Percentiles rank a stretch among this genome's conserved stretches.
These are phyloP conservation scores for Montipora capitata DNA, from an alignment of 92 coral and sea anemone genomes.

Conservation along the genomic window DNA sequence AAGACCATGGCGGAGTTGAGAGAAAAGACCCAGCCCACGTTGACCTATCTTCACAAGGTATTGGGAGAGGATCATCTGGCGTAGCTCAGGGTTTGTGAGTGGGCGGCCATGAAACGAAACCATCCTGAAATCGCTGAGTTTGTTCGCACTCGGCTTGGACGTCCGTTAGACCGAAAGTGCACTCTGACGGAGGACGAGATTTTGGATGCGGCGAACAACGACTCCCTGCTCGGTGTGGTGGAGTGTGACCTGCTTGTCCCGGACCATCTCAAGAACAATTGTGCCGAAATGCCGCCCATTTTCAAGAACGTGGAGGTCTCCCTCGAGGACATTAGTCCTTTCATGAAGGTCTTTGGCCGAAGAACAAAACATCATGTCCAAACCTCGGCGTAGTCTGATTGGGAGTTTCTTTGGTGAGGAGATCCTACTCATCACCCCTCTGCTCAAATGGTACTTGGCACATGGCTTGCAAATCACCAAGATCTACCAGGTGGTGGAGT, in stretches of 20 bases:
- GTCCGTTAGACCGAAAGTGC: too few relatives aligned
- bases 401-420: constrained; percentile 39
- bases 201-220: constrained; percentile 1
- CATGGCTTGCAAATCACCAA: constrained; percentile 53
- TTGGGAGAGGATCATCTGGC: constrained; percentile 9
- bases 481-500: constrained; percentile 44
- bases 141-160: constrained; percentile 11
- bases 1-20: constrained; percentile 29
- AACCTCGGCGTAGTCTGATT: too few relatives aligned
- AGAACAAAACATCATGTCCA: constrained; percentile 21
- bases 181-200: too few relatives aligned
- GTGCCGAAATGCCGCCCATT: constrained; percentile 52
- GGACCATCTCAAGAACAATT: constrained; percentile 34
- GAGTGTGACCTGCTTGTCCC: constrained; percentile 73
- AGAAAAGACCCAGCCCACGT: constrained; percentile 24
- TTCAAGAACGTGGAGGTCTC: constrained; percentile 49
- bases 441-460: constrained; percentile 60
- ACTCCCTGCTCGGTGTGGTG: constrained; percentile 62
- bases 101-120: constrained; percentile 27
- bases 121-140: constrained; percentile 32
- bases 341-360: constrained; percentile 63
- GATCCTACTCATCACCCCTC: constrained; percentile 63
- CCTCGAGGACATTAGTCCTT: constrained; percentile 47
- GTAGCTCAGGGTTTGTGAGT: constrained; percentile 49
- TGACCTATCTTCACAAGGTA: neutral